Evolutionary conservation across 2,113 vertebrate genomes (phyloP).

Genomic region (Oncorhynchus mykiss): DNA sequence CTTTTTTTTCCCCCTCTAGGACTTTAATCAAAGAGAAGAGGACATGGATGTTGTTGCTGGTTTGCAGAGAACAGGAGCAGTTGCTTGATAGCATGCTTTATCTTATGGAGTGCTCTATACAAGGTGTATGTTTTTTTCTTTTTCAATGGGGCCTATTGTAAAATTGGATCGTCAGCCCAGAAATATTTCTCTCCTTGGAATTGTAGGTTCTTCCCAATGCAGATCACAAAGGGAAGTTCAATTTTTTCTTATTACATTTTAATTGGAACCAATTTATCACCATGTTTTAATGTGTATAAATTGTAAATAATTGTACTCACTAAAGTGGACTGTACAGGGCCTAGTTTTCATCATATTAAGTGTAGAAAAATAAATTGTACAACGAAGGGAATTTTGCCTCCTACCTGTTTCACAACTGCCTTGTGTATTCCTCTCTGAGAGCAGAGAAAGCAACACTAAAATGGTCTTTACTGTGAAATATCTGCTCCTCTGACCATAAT

Average conservation of each 20-base stretch:
- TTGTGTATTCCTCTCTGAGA: constrained; percentile 7
- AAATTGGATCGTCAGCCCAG: constrained; percentile 56
- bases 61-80: constrained; percentile 30
- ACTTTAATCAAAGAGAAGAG: constrained; percentile 61
- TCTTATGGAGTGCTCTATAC: constrained; percentile 63
- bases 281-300: constrained; percentile 96
- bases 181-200: constrained; percentile 55
- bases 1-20: constrained; percentile 39
- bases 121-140: constrained; percentile 42
- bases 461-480: constrained; percentile 10
- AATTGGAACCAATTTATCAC: constrained; percentile 70
- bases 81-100: constrained; percentile 76
- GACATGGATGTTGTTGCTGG: too few species aligned
- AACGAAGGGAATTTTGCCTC: constrained; percentile 69
- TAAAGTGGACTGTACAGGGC: constrained; percentile 97
- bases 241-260: constrained; percentile 77
- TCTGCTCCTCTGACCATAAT: constrained; percentile 35
- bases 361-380: constrained; percentile 82
- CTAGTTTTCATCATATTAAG: constrained; percentile 95
- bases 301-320: constrained; percentile 99
- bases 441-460: constrained; percentile 16
- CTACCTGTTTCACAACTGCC: constrained; percentile 18
- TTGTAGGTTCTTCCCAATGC: constrained; percentile 74
- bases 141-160: constrained; percentile 48
- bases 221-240: constrained; percentile 73